Evolutionary conservation across 2,888 invertebrate species (phyloP).

Genomic region (Drosophila ezoana): DNA sequence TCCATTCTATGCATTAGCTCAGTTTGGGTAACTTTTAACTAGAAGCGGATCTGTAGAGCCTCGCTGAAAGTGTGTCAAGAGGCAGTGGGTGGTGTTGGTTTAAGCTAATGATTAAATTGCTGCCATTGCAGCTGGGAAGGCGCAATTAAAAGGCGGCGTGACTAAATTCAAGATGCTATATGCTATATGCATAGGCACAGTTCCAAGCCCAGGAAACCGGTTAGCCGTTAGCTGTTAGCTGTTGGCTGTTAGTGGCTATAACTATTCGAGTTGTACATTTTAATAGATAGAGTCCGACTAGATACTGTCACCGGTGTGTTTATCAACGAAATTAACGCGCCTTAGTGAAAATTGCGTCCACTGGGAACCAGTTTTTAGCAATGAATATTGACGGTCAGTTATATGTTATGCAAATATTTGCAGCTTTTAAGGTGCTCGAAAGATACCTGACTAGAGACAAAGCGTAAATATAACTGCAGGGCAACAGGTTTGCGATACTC

Average conservation of each 20-base stretch:
- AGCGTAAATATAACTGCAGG: slow-evolving; percentile 27
- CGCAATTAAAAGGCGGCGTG: slow-evolving; percentile 37
- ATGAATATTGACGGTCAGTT: slow-evolving; percentile 38
- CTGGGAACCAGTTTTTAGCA: slow-evolving; percentile 62
- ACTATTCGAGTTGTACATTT: slow-evolving; percentile 30
- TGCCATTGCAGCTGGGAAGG: slow-evolving; percentile 10
- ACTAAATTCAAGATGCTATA: slow-evolving; percentile 36
- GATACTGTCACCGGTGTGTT: slow-evolving; percentile 48
- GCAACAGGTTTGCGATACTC: slow-evolving; percentile 44
- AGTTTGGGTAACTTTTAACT: neutral
- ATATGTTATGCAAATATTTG: slow-evolving; percentile 72
- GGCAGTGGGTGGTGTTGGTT: slow-evolving; percentile 12
- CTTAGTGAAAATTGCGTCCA: slow-evolving; percentile 69
- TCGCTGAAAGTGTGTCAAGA: slow-evolving; percentile 25
- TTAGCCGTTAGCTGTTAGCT: slow-evolving; percentile 19
- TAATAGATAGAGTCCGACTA: slow-evolving; percentile 19
- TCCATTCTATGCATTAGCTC: neutral
- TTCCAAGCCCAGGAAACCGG: slow-evolving; percentile 35
- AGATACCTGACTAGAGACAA: slow-evolving; percentile 29
- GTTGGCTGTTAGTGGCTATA: slow-evolving; percentile 22
- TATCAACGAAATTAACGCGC: slow-evolving; percentile 69
- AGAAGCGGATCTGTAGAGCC: neutral
- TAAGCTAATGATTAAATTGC: slow-evolving; percentile 14
- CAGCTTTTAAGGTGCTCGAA: slow-evolving; percentile 45
- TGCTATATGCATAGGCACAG: slow-evolving; percentile 1